Base-by-base conservation (phyloP, 53 echinoderm and acorn worm species). In the Luidia sarsii region DNA sequence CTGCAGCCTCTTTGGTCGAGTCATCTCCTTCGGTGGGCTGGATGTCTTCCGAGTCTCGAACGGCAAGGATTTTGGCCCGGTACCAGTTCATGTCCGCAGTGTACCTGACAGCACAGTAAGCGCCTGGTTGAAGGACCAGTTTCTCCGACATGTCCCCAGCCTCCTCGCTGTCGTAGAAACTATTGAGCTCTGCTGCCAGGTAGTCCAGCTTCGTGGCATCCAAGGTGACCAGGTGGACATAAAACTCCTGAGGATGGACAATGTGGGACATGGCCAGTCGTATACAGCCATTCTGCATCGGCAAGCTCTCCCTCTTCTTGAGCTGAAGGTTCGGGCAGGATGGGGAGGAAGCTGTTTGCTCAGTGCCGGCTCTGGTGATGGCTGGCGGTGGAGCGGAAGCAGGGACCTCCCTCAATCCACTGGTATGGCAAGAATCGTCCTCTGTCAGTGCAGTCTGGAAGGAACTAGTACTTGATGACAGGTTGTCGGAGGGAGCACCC, bases 201-300 rank as follows among this genome's bases (percentile, higher is more conserved):
- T 59, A 79, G 54, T 97, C 97, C 43, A 97, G 84, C 13, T 81
- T 91, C 34, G 64, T 39, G 8, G 84, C 86, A 19, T 94, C 87
- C 0, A 63, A 29, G 19, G 83, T 83, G 46, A 94, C 61, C 2
- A 90, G 80, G 52, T 97, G 97, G 15, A 89, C 65, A 54, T 97
- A 97, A 69, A 97, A 97, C 61, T 97, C 91, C 11, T 65, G 71
- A 2, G 93, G 97, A 46, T 74, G 69, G 46, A 84, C 79, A 19
- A 97, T 82, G 81, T 89, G 83, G 15, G 93, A 90, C 90, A 96
- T 86, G 28, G 90, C 96, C 79, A 96, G 39, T 22, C 35, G 30
- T 4, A 89, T 18, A 34, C 72, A 79, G 33, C 81, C 87, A 41
- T 91, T 57, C 21, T 39, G 14, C 23, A 54, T 65, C 7, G 57